These are phyloP conservation scores for Gymnopithys bicolor DNA, from an alignment of 2,797 vertebrate genomes.

Conservation along the genomic window DNA sequence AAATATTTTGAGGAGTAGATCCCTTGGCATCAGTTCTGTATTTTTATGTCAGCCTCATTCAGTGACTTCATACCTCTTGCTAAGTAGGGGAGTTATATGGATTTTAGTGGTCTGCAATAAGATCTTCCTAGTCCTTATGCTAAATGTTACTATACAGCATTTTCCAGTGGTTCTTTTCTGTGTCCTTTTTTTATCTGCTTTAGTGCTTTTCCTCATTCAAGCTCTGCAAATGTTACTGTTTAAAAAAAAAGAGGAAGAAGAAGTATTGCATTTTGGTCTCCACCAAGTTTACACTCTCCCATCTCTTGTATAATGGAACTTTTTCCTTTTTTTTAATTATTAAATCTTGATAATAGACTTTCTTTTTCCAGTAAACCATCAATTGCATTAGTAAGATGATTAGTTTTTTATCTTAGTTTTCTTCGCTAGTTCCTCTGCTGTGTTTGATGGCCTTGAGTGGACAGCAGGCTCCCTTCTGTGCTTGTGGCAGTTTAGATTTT, in stretches of 20 bases:
- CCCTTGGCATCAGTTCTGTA: constrained; percentile 7
- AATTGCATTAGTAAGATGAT: not conserved
- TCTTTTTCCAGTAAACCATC: not conserved
- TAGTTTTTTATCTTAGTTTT: not conserved
- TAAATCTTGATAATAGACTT: not conserved
- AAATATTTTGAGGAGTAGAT: constrained; percentile 39
- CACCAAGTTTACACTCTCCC: not conserved
- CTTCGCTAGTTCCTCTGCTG: not conserved
- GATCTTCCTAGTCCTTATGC: not conserved
- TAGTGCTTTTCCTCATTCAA: not conserved
- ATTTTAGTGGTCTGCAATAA: constrained; percentile 28
- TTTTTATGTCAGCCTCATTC: constrained; percentile 30
- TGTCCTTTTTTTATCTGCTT: not conserved
- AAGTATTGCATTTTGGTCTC: not conserved
- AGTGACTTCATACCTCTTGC: constrained; percentile 41
- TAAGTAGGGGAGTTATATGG: constrained; percentile 33
- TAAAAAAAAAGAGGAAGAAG: not conserved
- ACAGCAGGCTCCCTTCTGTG: not conserved
- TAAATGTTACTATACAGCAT: not conserved
- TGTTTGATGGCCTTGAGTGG: not conserved
- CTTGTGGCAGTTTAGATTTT: not conserved
- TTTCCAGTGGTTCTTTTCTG: not conserved
- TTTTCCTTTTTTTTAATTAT: not conserved
- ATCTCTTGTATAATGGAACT: not conserved
- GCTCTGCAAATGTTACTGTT: not conserved